Evolutionary conservation across 2,113 vertebrate species (phyloP).

Genomic region (Calonectris borealis): DNA sequence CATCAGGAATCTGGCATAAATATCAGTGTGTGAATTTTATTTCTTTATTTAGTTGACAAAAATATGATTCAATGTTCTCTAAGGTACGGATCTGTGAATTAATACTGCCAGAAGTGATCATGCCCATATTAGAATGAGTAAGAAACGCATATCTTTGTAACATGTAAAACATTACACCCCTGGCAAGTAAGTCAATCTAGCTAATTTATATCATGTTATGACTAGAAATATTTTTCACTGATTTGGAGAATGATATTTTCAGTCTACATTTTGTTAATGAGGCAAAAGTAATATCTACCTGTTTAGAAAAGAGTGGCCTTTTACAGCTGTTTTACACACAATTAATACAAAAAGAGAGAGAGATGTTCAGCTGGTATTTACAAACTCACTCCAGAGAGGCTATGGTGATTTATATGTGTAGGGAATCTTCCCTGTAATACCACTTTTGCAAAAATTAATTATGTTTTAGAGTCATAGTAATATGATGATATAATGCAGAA

Average conservation of each 20-base stretch:
- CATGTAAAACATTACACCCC: not conserved
- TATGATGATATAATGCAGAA: not conserved
- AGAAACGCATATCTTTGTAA: not conserved
- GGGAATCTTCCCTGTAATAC: not conserved
- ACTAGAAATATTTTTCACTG: not conserved
- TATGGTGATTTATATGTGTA: not conserved
- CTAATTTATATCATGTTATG: not conserved
- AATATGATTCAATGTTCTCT: not conserved
- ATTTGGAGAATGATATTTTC: not conserved
- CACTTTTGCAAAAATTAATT: not conserved
- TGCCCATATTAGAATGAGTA: not conserved
- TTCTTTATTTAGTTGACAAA: not conserved
- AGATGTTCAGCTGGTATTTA: not conserved
- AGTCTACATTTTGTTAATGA: not conserved
- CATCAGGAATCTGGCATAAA: not conserved
- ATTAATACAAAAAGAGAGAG: not conserved
- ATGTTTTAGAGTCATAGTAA: not conserved
- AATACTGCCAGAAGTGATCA: not conserved
- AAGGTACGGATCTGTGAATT: slow-evolving; percentile 13
- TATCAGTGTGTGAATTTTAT: not conserved
- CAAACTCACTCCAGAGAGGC: not conserved
- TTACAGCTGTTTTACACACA: not conserved
- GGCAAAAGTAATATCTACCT: not conserved
- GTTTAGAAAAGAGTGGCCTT: not conserved
- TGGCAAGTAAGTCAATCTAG: not conserved